Evolutionary conservation across 2,888 invertebrate species (phyloP).

Genomic region (Acrobasis suavella): DNA sequence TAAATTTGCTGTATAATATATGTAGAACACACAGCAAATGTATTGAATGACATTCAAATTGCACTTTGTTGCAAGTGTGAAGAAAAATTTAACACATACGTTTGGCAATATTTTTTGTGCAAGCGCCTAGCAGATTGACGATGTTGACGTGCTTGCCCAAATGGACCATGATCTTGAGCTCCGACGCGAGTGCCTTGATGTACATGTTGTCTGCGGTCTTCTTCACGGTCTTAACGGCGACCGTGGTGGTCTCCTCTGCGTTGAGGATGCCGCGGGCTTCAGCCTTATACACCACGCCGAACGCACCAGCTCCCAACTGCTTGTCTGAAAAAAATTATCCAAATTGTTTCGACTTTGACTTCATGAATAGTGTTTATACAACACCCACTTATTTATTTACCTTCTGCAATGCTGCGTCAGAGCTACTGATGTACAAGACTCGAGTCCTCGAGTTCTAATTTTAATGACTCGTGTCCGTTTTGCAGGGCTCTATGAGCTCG

Average conservation of each 20-base stretch:
- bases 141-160: slow-evolving; percentile 97
- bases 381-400: too few species aligned
- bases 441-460: too few species aligned
- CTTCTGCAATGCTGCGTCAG: too few species aligned
- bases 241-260: slow-evolving; percentile 88
- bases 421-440: too few species aligned
- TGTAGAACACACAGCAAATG: not conserved
- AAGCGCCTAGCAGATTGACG: slow-evolving; percentile 96
- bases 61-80: not conserved
- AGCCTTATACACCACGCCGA: slow-evolving; percentile 96
- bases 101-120: slow-evolving; percentile 94
- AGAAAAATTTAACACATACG: slow-evolving; percentile 79
- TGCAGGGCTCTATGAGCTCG: too few species aligned
- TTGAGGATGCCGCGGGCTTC: slow-evolving; percentile 91
- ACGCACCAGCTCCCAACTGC: slow-evolving; percentile 96
- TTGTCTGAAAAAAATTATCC: slow-evolving; percentile 82
- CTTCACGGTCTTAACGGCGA: slow-evolving; percentile 98
- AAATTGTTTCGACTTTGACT: too few species aligned
- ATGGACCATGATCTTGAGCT: slow-evolving; percentile 97
- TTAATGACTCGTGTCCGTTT: too few species aligned
- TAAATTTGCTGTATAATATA: too few species aligned
- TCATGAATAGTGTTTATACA: too few species aligned
- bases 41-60: not conserved
- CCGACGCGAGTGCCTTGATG: slow-evolving; percentile 94
- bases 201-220: slow-evolving; percentile 92